These are phyloP conservation scores for Leistus spinibarbis DNA, from an alignment of 2,888 invertebrate genomes.

Conservation along the genomic window DNA sequence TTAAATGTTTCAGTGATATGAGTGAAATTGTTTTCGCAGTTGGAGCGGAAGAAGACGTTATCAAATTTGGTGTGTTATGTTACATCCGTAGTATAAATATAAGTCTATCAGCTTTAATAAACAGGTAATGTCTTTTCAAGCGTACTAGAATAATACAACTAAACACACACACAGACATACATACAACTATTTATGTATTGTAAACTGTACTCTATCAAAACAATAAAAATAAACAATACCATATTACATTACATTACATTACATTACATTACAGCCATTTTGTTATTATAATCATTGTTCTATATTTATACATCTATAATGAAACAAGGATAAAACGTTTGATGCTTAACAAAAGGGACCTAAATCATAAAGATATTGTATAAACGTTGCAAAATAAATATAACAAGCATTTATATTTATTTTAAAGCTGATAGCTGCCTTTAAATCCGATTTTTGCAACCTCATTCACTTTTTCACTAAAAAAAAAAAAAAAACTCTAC, in stretches of 20 bases:
- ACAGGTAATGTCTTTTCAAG: slow-evolving; percentile 32
- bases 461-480: too few species aligned
- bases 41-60: too few species aligned
- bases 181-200: slow-evolving; percentile 15
- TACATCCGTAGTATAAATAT: neutral
- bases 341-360: too few species aligned
- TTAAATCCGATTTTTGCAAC: too few species aligned
- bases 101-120: slow-evolving; percentile 26
- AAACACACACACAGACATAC: neutral
- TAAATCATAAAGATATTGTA: too few species aligned
- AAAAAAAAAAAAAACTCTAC: too few species aligned
- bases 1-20: too few species aligned
- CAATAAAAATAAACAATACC: slow-evolving; percentile 1
- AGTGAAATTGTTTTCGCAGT: too few species aligned
- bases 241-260: neutral
- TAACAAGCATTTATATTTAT: too few species aligned
- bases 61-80: neutral
- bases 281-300: neutral
- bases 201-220: slow-evolving; percentile 11
- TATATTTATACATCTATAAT: too few species aligned
- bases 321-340: slow-evolving; percentile 3
- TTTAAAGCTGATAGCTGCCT: too few species aligned
- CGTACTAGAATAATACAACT: slow-evolving; percentile 13
- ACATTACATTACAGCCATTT: neutral
- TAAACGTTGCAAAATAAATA: too few species aligned